phyloP scores from a whole-genome alignment of 2,888 invertebrate species.

The Germaria angustata region DNA sequence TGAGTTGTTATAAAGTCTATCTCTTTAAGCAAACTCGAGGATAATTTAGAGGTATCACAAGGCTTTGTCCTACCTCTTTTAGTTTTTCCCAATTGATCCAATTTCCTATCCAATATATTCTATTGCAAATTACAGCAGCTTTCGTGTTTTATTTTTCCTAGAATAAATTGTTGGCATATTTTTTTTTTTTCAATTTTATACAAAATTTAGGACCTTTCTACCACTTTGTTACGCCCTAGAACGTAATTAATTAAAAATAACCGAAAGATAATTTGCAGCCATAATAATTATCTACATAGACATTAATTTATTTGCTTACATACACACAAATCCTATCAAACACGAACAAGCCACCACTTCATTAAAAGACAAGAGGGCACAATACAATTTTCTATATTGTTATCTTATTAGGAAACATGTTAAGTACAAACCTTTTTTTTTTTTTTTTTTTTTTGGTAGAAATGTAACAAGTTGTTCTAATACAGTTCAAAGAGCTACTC shows the following conservation, averaged over 20 bases:
- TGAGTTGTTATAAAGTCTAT: too few species aligned
- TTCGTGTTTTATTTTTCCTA: too few species aligned
- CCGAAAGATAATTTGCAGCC: neutral
- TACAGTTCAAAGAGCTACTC: neutral
- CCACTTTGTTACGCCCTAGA: neutral
- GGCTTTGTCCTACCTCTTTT: too few species aligned
- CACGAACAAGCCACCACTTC: neutral
- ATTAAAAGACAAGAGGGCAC: neutral
- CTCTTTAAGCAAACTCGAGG: too few species aligned
- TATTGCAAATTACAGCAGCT: too few species aligned
- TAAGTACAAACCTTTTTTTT: conserved; percentile 47
- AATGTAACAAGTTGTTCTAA: neutral
- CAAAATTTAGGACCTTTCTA: too few species aligned
- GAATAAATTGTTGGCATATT: too few species aligned
- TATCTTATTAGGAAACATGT: conserved; percentile 35
- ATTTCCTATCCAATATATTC: too few species aligned
- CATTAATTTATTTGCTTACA: neutral
- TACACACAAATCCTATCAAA: conserved; percentile 3
- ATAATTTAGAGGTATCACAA: too few species aligned
- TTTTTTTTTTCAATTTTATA: too few species aligned
- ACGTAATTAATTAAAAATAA: neutral
- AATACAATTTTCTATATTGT: conserved; percentile 16
- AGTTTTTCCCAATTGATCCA: too few species aligned
- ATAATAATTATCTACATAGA: neutral
- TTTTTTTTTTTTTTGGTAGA: too few species aligned